Evolutionary conservation across 1,140 invertebrate species (phyloP).

Genomic region (Trichomalopsis sarcophagae): DNA sequence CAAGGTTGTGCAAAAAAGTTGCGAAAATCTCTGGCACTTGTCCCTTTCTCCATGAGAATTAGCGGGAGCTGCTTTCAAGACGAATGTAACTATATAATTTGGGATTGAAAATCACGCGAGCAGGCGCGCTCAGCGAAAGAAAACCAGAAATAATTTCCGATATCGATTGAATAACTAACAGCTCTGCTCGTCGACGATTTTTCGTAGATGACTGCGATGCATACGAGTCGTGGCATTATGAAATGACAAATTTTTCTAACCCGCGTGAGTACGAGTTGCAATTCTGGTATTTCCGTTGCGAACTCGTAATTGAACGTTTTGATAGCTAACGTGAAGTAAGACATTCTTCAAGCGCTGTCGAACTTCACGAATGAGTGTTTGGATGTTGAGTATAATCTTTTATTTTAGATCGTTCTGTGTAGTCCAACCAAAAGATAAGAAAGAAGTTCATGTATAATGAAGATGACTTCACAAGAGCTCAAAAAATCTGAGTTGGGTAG

Average conservation of each 20-base stretch:
- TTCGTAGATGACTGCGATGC: too few species aligned
- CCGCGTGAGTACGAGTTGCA: neutral
- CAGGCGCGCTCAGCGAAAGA: neutral
- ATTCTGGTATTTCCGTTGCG: conserved; percentile 4
- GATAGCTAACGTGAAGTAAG: neutral
- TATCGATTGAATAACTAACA: too few species aligned
- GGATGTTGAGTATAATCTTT: neutral
- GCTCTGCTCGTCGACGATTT: too few species aligned
- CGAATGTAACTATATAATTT: neutral
- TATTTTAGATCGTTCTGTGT: too few species aligned
- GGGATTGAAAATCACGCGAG: neutral
- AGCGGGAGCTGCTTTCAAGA: neutral
- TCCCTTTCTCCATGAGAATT: neutral
- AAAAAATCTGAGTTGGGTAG: too few species aligned
- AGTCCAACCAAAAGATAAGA: too few species aligned
- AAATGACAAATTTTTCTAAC: neutral
- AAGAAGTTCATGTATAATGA: too few species aligned
- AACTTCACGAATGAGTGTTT: neutral
- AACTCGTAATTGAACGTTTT: neutral
- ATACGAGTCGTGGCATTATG: too few species aligned
- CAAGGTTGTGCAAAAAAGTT: conserved; percentile 51
- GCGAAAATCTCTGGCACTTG: conserved; percentile 44
- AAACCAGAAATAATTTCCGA: neutral
- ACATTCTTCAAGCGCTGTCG: neutral
- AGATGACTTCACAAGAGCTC: too few species aligned